phyloP scores from a whole-genome alignment of 2,888 invertebrate genomes.

The Endomychus coccineus region DNA sequence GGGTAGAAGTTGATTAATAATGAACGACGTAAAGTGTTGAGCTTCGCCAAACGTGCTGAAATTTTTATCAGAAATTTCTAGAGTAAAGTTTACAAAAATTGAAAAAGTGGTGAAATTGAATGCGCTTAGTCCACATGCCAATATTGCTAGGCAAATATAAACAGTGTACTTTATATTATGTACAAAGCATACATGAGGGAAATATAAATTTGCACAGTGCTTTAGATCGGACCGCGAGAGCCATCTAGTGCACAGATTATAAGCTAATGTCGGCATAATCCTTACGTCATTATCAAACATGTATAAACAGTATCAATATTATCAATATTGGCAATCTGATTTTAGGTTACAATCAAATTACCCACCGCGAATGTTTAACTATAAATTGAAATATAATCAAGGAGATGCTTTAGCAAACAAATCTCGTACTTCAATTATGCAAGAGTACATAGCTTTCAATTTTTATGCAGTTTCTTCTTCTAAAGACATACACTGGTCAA shows the following conservation, averaged over 20 bases:
- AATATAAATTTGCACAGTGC: constrained; percentile 37
- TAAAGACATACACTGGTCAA: too few relatives aligned
- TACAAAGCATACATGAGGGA: constrained; percentile 38
- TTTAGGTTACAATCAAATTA: too few relatives aligned
- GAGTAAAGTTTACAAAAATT: constrained; percentile 26
- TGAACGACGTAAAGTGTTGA: constrained; percentile 14
- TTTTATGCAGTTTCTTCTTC: too few relatives aligned
- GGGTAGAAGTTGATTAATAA: too few relatives aligned
- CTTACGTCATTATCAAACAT: constrained; percentile 11
- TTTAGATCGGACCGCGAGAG: constrained; percentile 26
- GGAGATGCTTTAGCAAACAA: too few relatives aligned
- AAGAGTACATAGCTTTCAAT: too few relatives aligned
- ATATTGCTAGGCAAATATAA: constrained; percentile 41
- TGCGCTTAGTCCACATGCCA: constrained; percentile 37
- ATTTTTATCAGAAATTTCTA: constrained; percentile 26
- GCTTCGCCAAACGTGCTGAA: constrained; percentile 44
- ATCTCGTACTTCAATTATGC: too few relatives aligned
- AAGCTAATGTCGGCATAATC: constrained; percentile 27
- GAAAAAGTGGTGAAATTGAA: constrained; percentile 36
- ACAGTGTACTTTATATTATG: constrained; percentile 41
- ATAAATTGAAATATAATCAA: too few relatives aligned
- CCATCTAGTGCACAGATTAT: constrained; percentile 32
- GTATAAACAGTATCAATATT: constrained; percentile 12
- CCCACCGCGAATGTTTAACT: too few relatives aligned
- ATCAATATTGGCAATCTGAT: too few relatives aligned